Evolutionary conservation across 2,797 vertebrate genomes (phyloP).

Genomic region (Urosaurus nigricauda): DNA sequence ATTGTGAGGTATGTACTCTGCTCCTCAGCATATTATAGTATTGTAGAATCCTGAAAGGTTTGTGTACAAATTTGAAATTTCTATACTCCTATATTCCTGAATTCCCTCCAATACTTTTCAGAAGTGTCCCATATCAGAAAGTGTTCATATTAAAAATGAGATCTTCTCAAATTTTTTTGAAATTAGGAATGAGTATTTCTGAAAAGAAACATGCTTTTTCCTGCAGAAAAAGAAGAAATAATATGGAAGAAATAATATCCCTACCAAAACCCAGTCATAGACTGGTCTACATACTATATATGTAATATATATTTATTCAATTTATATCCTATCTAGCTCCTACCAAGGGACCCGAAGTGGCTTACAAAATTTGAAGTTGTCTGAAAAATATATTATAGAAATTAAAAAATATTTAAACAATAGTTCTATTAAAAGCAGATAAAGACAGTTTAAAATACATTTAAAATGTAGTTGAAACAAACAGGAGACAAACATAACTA

Average conservation of each 20-base stretch:
- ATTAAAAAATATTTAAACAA: too few species aligned
- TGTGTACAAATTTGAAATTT: not conserved
- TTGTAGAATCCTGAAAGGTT: not conserved
- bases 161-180: not conserved
- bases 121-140: not conserved
- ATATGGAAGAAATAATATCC: not conserved
- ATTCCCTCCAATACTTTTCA: not conserved
- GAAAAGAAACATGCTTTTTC: not conserved
- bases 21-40: not conserved
- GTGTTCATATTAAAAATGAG: not conserved
- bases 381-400: too few species aligned
- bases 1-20: not conserved
- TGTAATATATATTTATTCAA: too few species aligned
- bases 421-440: too few species aligned
- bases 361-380: too few species aligned
- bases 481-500: too few species aligned
- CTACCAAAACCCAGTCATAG: not conserved
- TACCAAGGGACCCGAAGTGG: too few species aligned
- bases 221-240: not conserved
- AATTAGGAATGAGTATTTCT: not conserved
- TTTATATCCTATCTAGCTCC: too few species aligned
- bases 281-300: too few species aligned
- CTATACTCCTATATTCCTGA: conserved; percentile 6
- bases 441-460: too few species aligned
- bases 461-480: too few species aligned